phyloP scores from a whole-genome alignment of 2,797 vertebrate genomes.

The Enteromius viviparus region DNA sequence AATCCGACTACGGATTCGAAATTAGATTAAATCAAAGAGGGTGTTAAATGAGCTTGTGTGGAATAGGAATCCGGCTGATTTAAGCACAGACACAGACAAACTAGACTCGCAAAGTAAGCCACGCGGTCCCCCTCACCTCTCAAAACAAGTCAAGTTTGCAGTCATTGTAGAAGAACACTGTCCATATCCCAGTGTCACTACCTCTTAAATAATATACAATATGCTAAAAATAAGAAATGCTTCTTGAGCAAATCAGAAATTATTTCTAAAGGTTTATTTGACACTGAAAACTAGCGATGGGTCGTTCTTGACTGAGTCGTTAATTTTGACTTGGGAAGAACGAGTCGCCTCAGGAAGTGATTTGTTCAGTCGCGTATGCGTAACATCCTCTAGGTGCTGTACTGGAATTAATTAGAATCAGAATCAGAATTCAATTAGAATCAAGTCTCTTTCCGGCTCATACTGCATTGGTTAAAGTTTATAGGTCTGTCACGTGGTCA shows the following conservation, averaged over 20 bases:
- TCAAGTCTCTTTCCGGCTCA: no score
- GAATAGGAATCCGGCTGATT: slow-evolving; percentile 25
- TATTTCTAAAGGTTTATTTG: not conserved
- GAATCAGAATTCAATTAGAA: no score
- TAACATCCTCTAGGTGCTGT: no score
- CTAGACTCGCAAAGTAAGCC: slow-evolving; percentile 18
- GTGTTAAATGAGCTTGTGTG: slow-evolving; percentile 37
- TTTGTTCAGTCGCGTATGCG: no score
- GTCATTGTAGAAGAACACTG: slow-evolving; percentile 37
- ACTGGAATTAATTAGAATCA: no score
- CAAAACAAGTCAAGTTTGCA: slow-evolving; percentile 22
- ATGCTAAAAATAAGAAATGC: not conserved
- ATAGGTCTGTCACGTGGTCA: no score
- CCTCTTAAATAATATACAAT: not conserved
- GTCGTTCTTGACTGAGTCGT: no score
- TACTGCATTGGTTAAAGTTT: no score
- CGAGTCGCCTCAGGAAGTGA: no score
- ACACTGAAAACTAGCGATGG: not conserved
- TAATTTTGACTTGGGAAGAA: no score
- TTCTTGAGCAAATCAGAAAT: not conserved
- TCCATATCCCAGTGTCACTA: not conserved
- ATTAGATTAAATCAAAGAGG: slow-evolving; percentile 34
- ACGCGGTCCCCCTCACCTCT: not conserved
- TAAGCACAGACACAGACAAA: slow-evolving; percentile 35
- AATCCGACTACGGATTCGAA: slow-evolving; percentile 28